Conservation (phyloP, 2,797 vertebrate genomes). For the Argentina silus region DNA sequence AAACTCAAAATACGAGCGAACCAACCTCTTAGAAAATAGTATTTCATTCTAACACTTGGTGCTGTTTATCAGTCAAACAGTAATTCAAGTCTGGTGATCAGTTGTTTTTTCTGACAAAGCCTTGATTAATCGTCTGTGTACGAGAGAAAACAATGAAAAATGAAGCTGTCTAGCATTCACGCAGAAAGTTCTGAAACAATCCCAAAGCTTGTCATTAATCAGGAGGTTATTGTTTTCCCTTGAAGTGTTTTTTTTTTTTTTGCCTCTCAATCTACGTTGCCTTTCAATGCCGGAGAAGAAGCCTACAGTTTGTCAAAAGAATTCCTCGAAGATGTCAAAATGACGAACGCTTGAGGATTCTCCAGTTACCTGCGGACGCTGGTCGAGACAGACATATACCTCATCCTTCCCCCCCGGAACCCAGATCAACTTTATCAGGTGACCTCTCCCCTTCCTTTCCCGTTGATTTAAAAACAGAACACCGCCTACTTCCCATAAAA, state of each 20-base stretch:
- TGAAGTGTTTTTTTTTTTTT: neutral
- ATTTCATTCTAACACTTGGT: neutral
- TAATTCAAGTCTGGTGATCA: neutral
- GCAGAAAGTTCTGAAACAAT: constrained; percentile 21
- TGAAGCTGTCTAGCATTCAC: constrained; percentile 3
- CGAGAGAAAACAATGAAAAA: constrained; percentile 27
- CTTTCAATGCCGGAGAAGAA: neutral
- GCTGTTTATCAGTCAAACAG: neutral
- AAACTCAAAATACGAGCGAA: neutral
- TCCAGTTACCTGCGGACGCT: neutral
- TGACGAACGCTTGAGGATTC: neutral
- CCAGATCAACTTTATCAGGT: neutral
- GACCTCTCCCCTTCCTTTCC: neutral
- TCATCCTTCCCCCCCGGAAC: neutral
- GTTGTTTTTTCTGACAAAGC: constrained; percentile 29
- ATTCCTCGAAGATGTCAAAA: neutral
- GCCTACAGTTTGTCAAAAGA: neutral
- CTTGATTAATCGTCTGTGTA: constrained; percentile 20
- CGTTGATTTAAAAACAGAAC: neutral
- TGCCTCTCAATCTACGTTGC: neutral
- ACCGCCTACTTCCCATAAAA: neutral
- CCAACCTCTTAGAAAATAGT: neutral
- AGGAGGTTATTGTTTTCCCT: constrained; percentile 19
- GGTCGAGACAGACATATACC: neutral
- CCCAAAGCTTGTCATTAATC: constrained; percentile 44